phyloP scores from a whole-genome alignment of 2,797 vertebrate species.

The Semaprochilodus insignis region DNA sequence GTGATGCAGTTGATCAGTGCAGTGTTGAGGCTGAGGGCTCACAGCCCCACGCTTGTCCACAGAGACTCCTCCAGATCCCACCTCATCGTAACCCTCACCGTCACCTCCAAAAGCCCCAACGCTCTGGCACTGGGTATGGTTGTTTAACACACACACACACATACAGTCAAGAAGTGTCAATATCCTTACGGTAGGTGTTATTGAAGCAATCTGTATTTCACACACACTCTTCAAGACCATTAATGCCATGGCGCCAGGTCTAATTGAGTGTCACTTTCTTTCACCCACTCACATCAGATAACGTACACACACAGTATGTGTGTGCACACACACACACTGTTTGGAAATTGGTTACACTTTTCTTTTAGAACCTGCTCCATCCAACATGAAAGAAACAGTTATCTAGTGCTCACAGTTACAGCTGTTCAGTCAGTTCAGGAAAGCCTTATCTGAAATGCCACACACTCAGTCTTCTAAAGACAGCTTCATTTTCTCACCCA shows the following conservation, averaged over 20 bases:
- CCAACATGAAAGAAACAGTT: not conserved
- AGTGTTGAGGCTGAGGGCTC: conserved; percentile 75
- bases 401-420: conserved; percentile 22
- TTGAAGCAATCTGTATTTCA: not conserved
- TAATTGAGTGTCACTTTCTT: not conserved
- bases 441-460: conserved; percentile 43
- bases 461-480: conserved; percentile 19
- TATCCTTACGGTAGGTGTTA: conserved; percentile 2
- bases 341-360: not conserved
- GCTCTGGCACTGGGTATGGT: conserved; percentile 75
- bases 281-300: not conserved
- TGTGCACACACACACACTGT: not conserved
- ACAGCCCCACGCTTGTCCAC: conserved; percentile 82
- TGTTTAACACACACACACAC: not conserved
- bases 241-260: too few species aligned
- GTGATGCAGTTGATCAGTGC: conserved; percentile 77
- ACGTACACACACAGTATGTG: not conserved
- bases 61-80: conserved; percentile 86
- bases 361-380: conserved; percentile 28
- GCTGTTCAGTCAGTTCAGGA: conserved; percentile 29
- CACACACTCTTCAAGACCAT: too few species aligned
- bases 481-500: conserved; percentile 30
- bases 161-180: not conserved
- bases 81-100: conserved; percentile 81
- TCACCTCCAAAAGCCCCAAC: conserved; percentile 73